A percentile compares a stretch with the other conserved stretches of the same genome.
Conservation (phyloP, 2,797 vertebrate genomes). For the Kryptopterus vitreolus region DNA sequence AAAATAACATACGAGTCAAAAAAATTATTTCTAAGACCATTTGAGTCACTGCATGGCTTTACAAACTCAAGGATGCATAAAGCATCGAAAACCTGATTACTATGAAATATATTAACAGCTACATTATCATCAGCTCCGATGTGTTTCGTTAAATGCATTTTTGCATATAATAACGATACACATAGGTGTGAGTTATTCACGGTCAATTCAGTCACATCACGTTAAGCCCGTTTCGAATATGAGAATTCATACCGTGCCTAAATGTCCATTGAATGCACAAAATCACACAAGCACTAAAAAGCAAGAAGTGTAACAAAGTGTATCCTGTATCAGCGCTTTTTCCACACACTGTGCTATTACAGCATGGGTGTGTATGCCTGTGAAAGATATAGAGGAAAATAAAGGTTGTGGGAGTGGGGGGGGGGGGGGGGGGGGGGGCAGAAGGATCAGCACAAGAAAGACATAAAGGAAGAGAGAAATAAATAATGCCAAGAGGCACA, state of each 20-base stretch:
- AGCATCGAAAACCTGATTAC: neutral
- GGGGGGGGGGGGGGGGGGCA: too few relatives aligned
- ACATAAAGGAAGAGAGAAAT: neutral
- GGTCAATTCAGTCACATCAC: neutral
- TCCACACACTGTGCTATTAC: neutral
- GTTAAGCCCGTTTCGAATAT: neutral
- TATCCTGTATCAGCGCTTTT: neutral
- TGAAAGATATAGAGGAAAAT: neutral
- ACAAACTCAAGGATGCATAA: neutral
- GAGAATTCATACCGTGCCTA: neutral
- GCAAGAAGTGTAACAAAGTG: too few relatives aligned
- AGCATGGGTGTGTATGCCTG: neutral
- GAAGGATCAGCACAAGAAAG: neutral
- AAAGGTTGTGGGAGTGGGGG: too few relatives aligned
- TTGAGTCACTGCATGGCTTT: neutral
- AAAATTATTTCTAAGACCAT: neutral
- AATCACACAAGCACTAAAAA: neutral
- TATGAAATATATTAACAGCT: neutral
- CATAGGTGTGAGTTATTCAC: neutral
- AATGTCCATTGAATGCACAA: neutral
- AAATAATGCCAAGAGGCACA: slow-evolving; percentile 13
- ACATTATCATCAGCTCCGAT: neutral
- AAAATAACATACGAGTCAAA: too few relatives aligned
- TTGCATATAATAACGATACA: neutral
- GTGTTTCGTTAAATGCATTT: neutral